Evolutionary conservation across 1,140 invertebrate genomes (phyloP), one percentile per base, ranked within the genome.

Genomic region (Temnothorax curvispinosus): DNA sequence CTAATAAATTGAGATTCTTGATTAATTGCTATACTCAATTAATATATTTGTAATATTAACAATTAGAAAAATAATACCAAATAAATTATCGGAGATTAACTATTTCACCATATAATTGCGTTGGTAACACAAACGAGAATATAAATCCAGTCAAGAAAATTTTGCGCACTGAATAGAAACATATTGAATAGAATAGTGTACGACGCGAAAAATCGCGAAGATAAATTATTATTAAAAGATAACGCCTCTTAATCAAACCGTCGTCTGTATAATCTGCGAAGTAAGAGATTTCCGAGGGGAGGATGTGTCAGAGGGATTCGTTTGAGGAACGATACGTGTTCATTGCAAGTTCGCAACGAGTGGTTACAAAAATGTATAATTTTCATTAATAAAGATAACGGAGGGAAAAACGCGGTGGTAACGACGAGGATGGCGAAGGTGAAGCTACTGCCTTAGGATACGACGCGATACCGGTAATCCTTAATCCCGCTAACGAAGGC

Each of bases 301-400:
- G 18, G 15, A 74, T 15, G 27, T 60, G 38, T 56, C 65, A 58
- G 52, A 2, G 15, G 11, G 13, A 81, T 81, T 9, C 38, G 18
- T 82, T 74, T 74, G 27, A 82, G 41, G 13, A 35, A 74, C 38
- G 18, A 74, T 56, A 81, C 27, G 21, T 69, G 52, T 82, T 72
- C 38, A 74, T 82, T 27, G 65, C 13, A 58, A 47, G 67, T 60
- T 35, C 27, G 27, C 52, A 47, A 82, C 80, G 64, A 82, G 50
- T 21, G 38, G 38, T 32, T 7, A 21, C 38, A 75, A 69, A 65
- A 78, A 35, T 78, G 8, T 54, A 62, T 76, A 88, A 88, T 85
- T 47, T 77, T 67, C 88, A n/a, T 52, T 69, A 78, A 88, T 86
- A 86, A 85, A 88, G 69, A 88, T 56, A 88, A 69, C 78, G 47